Percentiles rank a stretch among this genome's conserved stretches.
phyloP scores from a whole-genome alignment of 2,797 vertebrate genomes.

The Zenarchopterus dispar region DNA sequence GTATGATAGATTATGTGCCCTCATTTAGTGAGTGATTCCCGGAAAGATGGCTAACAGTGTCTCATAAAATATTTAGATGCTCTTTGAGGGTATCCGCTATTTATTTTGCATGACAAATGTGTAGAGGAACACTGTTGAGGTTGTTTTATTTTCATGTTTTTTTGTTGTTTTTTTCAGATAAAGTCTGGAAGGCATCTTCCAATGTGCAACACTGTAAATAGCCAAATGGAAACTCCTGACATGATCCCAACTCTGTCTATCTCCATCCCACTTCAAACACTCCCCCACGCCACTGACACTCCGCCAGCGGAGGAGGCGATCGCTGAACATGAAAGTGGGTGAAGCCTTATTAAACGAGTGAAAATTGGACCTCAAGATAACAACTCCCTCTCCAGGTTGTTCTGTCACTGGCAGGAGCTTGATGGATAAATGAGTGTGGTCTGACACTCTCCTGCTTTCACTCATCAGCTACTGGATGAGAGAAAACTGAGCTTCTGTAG shows the following conservation, averaged over 20 bases:
- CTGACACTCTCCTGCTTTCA: slow-evolving; percentile 46
- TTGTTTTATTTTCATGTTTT: slow-evolving; percentile 5
- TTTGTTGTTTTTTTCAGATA: slow-evolving; percentile 47
- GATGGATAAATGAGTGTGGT: slow-evolving; percentile 38
- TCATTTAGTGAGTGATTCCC: slow-evolving; percentile 52
- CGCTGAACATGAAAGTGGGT: slow-evolving; percentile 70
- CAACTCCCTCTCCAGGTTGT: slow-evolving; percentile 45
- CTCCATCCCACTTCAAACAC: slow-evolving; percentile 72
- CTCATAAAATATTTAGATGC: slow-evolving; percentile 73
- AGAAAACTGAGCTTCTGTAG: slow-evolving; percentile 39
- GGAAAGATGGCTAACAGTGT: slow-evolving; percentile 56
- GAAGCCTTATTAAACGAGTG: slow-evolving; percentile 51
- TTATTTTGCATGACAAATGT: slow-evolving; percentile 15
- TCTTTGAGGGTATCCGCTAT: slow-evolving; percentile 35
- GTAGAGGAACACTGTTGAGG: not conserved
- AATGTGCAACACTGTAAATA: slow-evolving; percentile 55
- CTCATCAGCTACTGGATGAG: slow-evolving; percentile 32
- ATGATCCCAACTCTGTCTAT: slow-evolving; percentile 70
- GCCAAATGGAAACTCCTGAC: slow-evolving; percentile 55
- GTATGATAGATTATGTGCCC: slow-evolving; percentile 36
- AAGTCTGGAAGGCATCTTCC: slow-evolving; percentile 54
- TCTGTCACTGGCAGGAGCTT: slow-evolving; percentile 28
- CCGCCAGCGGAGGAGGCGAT: slow-evolving; percentile 57
- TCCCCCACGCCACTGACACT: slow-evolving; percentile 59
- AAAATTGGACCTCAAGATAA: slow-evolving; percentile 36